These are phyloP conservation scores for Oplegnathus fasciatus DNA, from an alignment of 2,113 vertebrate genomes.

Conservation along the genomic window DNA sequence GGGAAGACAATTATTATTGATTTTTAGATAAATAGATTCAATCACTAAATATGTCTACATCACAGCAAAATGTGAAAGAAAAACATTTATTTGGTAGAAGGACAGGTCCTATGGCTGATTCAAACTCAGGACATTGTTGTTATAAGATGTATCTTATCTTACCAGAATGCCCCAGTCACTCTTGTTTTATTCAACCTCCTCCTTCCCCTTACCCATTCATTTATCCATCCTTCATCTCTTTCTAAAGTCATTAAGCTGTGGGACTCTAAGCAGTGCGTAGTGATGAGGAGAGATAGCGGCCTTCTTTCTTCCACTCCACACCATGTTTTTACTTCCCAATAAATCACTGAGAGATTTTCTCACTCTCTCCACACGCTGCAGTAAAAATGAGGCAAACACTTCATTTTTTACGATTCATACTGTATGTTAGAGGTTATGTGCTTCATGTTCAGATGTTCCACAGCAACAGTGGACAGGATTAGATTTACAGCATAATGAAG, in stretches of 20 bases:
- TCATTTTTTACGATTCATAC: slow-evolving; percentile 55
- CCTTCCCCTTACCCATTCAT: slow-evolving; percentile 8
- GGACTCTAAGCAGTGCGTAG: slow-evolving; percentile 26
- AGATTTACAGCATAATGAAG: slow-evolving; percentile 65
- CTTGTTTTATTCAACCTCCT: slow-evolving; percentile 1
- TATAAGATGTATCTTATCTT: not conserved
- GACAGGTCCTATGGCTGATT: not conserved
- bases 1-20: not conserved
- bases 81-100: not conserved
- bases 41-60: not conserved
- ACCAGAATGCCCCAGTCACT: slow-evolving; percentile 11
- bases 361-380: slow-evolving; percentile 12
- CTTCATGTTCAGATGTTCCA: slow-evolving; percentile 51
- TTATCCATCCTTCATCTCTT: slow-evolving; percentile 28
- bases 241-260: slow-evolving; percentile 37
- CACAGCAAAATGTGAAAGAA: slow-evolving; percentile 7
- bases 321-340: slow-evolving; percentile 48
- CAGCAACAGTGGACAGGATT: slow-evolving; percentile 10
- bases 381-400: slow-evolving; percentile 67
- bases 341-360: slow-evolving; percentile 52
- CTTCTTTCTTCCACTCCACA: slow-evolving; percentile 1
- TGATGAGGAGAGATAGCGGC: slow-evolving; percentile 34
- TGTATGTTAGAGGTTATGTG: slow-evolving; percentile 40
- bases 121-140: not conserved
- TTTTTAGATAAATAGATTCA: not conserved